A percentile compares a stretch with the other conserved stretches of the same genome.
Conservation (phyloP, 2,888 invertebrate genomes). For the Nyleta sp. region DNA sequence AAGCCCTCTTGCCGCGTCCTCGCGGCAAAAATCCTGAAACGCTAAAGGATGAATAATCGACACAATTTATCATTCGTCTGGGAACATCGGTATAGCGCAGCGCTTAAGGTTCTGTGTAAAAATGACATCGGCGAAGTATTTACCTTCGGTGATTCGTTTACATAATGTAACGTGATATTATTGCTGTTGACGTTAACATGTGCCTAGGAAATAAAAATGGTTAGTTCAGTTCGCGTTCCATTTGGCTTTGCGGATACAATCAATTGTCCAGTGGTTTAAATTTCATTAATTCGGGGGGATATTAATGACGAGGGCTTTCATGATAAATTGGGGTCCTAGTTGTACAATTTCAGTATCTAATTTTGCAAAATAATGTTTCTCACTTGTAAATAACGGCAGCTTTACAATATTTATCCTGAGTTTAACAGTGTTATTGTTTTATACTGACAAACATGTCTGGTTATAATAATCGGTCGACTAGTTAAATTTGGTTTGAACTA, state of each 20-base stretch:
- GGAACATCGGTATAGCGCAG: constrained; percentile 68
- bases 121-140: constrained; percentile 20
- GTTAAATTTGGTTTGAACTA: too few relatives aligned
- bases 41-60: constrained; percentile 59
- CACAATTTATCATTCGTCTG: constrained; percentile 65
- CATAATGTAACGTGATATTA: constrained; percentile 42
- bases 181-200: constrained; percentile 37
- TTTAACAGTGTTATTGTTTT: too few relatives aligned
- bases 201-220: constrained; percentile 12
- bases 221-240: constrained; percentile 27
- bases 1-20: constrained; percentile 34
- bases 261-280: constrained; percentile 10
- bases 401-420: too few relatives aligned
- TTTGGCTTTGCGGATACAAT: not conserved
- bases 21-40: constrained; percentile 53
- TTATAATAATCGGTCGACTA: too few relatives aligned
- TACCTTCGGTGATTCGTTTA: constrained; percentile 53
- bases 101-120: constrained; percentile 26
- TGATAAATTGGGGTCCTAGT: constrained; percentile 4
- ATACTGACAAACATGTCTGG: too few relatives aligned
- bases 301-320: constrained; percentile 1
- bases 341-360: not conserved
- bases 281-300: constrained; percentile 27
- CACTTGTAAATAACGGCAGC: too few relatives aligned
- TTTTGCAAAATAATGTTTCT: constrained; percentile 16